phyloP scores from a whole-genome alignment of 1,140 invertebrate genomes.

The Meloidogyne floridensis region DNA sequence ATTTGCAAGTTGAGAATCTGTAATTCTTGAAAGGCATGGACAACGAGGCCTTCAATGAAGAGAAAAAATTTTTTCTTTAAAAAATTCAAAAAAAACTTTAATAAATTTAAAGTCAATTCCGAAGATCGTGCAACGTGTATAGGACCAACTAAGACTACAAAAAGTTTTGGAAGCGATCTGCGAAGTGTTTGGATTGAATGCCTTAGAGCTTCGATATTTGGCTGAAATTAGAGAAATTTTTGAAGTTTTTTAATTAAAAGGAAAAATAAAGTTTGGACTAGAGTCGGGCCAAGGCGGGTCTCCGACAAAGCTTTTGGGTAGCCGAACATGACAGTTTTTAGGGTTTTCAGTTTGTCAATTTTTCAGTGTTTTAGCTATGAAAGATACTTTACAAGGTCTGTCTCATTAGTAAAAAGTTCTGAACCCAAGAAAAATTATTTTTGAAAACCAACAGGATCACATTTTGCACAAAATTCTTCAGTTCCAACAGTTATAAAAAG shows the following conservation, averaged over 20 bases:
- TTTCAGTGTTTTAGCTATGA: too few relatives aligned
- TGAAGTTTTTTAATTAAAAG: too few relatives aligned
- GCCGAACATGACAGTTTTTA: too few relatives aligned
- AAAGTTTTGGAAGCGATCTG: constrained; percentile 59
- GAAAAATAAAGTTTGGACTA: too few relatives aligned
- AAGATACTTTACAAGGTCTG: too few relatives aligned
- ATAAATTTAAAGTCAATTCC: constrained; percentile 53
- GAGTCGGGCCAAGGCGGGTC: too few relatives aligned
- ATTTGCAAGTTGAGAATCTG: neutral
- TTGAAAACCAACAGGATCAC: neutral
- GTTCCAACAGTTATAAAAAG: constrained; percentile 64
- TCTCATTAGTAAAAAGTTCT: too few relatives aligned
- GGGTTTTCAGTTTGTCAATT: too few relatives aligned
- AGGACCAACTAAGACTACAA: constrained; percentile 59
- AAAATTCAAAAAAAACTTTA: constrained; percentile 38
- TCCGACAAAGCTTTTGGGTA: too few relatives aligned
- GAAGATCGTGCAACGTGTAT: constrained; percentile 55
- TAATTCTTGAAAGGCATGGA: constrained; percentile 41
- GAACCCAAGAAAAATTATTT: neutral
- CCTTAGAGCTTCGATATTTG: constrained; percentile 51
- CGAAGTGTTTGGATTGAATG: constrained; percentile 59
- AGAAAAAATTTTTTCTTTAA: neutral
- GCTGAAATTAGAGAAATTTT: constrained; percentile 35
- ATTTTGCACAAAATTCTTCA: constrained; percentile 55
- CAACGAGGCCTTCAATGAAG: constrained; percentile 37